Evolutionary conservation across 1,140 invertebrate genomes (phyloP), one percentile per base, ranked within the genome.

Genomic region (Neodiprion virginianus): DNA sequence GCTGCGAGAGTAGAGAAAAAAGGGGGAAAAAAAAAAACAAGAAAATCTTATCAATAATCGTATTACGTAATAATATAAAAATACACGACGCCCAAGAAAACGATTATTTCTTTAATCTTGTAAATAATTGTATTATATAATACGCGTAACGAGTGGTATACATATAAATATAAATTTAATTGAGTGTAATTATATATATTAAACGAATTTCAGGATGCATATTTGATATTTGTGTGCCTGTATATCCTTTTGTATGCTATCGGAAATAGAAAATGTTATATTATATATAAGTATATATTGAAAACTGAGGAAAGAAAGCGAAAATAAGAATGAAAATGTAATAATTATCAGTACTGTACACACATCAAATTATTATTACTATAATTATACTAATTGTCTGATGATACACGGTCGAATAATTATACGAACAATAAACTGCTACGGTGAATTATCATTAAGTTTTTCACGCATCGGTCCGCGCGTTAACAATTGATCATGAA

Each of bases 161-260:
- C 28, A 40, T 40, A 40, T 40, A 40, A 40, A 40, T 40, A 40
- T 40, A 40, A 40, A 40, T 40, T 40, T 61, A 61, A 61, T 61
- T 61, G 53, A 61, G 53, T 61, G 53, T 61, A 61, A 61, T 61
- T 61, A 61, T 61, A 40, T 40, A 40, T 40, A 40, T 40, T 40
- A 40, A 61, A 61, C 53, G 53, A 61, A 12, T 61, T 61, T 85
- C 81, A 83, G 83, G 82, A 86, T 84, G 84, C 86, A 85, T 87
- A 86, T 88, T 87, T 86, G 85, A 88, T 88, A 88, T 88, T 85
- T 87, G 86, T 88, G 86, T 88, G 86, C 86, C 86, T 88, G 86
- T 87, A 40, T 40, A 88, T 85, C 81, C 83, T 87, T 87, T 88
- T 88, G 85, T 87, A 86, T 87, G 85, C 86, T 87, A 86, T 77